Conservation (phyloP, 2,888 invertebrate genomes). For the Callyntrura sp. region DNA sequence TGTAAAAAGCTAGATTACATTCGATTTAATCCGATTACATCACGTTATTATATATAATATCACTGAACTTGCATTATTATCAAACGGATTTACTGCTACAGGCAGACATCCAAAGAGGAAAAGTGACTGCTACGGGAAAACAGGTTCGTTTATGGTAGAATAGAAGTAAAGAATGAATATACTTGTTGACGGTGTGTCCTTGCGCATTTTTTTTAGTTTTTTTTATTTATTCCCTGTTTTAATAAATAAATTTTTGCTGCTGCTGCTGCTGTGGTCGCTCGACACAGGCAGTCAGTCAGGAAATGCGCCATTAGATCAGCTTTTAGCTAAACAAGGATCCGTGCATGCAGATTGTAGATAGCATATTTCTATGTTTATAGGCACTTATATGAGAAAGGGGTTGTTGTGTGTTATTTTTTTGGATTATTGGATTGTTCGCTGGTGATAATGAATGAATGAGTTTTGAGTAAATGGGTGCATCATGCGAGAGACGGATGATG, state of each 20-base stretch:
- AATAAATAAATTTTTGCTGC: constrained; percentile 32
- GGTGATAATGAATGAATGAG: constrained; percentile 56
- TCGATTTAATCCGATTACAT: constrained; percentile 74
- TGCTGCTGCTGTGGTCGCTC: no score
- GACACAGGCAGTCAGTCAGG: constrained; percentile 22
- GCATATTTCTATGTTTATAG: background rate
- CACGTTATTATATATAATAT: constrained; percentile 55
- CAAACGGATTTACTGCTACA: no score
- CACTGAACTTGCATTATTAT: constrained; percentile 17
- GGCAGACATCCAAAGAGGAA: background rate
- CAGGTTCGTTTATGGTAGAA: constrained; percentile 46
- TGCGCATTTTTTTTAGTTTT: constrained; percentile 25
- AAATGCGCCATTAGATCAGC: constrained; percentile 58
- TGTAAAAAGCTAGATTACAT: constrained; percentile 72
- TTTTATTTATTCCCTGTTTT: constrained; percentile 15
- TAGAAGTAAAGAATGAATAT: constrained; percentile 10
- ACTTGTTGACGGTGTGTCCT: constrained; percentile 1
- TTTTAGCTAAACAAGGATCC: background rate
- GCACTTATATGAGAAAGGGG: background rate
- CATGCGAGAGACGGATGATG: constrained; percentile 45
- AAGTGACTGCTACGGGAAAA: constrained; percentile 24
- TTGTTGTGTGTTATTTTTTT: constrained; percentile 14
- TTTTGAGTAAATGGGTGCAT: constrained; percentile 48
- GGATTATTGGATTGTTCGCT: constrained; percentile 28
- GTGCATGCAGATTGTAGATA: constrained; percentile 14